Conservation (phyloP, 1,140 invertebrate genomes). For the Thaumetopoea pityocampa region DNA sequence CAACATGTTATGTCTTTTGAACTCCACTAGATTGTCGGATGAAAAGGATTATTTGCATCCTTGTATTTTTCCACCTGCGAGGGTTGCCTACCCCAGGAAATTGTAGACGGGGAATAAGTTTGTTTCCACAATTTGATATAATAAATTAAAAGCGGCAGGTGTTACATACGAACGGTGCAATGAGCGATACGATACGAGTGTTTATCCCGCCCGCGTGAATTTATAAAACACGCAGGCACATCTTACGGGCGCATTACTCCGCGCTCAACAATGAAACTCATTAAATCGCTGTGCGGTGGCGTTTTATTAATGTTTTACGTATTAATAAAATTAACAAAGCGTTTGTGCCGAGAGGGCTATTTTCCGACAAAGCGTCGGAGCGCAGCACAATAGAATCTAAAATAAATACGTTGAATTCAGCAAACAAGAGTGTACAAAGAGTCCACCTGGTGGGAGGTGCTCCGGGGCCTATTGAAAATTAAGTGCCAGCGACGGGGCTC, state of each 20-base stretch:
- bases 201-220: constrained; percentile 38
- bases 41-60: constrained; percentile 37
- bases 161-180: constrained; percentile 46
- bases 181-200: constrained; percentile 53
- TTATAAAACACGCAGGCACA: constrained; percentile 40
- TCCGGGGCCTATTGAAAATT: constrained; percentile 46
- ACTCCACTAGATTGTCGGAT: constrained; percentile 26
- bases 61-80: constrained; percentile 17
- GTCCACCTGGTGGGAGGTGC: constrained; percentile 53
- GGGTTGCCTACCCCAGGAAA: constrained; percentile 5
- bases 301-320: constrained; percentile 74
- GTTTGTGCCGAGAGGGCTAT: constrained; percentile 52
- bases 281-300: constrained; percentile 65
- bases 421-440: constrained; percentile 66
- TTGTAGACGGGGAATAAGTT: constrained; percentile 21
- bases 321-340: constrained; percentile 76
- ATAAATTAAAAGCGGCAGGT: constrained; percentile 40
- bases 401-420: constrained; percentile 73
- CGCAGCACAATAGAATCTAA: constrained; percentile 67
- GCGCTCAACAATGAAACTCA: constrained; percentile 70
- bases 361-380: constrained; percentile 64
- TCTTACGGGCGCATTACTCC: constrained; percentile 61
- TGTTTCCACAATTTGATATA: constrained; percentile 26
- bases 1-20: constrained; percentile 32
- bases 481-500: constrained; percentile 53